Evolutionary conservation across 2,888 invertebrate species (phyloP).

Genomic region (Hanleya hanleyi): DNA sequence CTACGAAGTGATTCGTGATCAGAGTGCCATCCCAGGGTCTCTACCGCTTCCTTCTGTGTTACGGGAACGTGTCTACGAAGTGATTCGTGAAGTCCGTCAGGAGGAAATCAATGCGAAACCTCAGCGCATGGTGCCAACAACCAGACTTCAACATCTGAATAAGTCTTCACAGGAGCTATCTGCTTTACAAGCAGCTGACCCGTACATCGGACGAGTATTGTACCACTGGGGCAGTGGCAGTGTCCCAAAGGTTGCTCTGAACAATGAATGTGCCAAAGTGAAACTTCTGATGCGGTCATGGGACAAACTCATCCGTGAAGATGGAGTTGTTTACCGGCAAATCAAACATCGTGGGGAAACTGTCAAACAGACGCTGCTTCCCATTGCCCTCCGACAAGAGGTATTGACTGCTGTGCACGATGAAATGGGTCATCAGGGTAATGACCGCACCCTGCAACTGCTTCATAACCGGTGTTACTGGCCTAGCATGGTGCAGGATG

Average conservation of each 20-base stretch:
- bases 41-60: too few relatives aligned
- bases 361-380: neutral
- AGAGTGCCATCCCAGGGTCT: too few relatives aligned
- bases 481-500: neutral
- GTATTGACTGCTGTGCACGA: neutral
- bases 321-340: too few relatives aligned
- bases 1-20: too few relatives aligned
- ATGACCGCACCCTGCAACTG: too few relatives aligned
- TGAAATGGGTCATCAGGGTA: conserved; percentile 5
- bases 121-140: neutral
- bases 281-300: neutral
- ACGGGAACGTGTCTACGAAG: too few relatives aligned
- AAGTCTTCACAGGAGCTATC: neutral
- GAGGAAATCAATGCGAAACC: neutral
- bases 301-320: too few relatives aligned
- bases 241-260: neutral
- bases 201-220: neutral
- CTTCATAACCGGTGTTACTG: neutral
- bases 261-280: neutral
- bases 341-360: conserved; percentile 3
- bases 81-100: neutral
- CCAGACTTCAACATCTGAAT: neutral
- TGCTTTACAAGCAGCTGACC: neutral
- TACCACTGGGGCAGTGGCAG: neutral
- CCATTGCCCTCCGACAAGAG: neutral